Evolutionary conservation across 92 coral and sea anemone species (phyloP).

Genomic region (Zoanthus solanderi): DNA sequence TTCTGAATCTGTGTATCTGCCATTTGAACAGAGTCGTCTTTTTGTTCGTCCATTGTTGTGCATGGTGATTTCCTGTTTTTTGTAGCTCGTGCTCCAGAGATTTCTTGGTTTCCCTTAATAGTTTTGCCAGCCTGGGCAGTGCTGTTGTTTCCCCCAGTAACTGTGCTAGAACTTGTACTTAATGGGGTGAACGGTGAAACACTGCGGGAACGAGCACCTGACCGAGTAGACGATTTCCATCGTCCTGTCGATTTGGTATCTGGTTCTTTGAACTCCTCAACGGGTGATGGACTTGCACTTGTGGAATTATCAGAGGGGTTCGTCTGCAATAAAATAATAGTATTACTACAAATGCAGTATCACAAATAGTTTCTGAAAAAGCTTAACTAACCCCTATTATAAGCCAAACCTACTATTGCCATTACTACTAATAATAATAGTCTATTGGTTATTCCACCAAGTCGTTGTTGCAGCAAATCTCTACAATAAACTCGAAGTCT

Average conservation of each 20-base stretch:
- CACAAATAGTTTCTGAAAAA: no score
- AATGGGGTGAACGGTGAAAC: conserved; percentile 60
- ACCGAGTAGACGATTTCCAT: conserved; percentile 64
- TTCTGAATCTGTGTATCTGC: background rate
- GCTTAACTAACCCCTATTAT: no score
- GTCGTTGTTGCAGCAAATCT: no score
- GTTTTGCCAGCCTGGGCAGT: conserved; percentile 32
- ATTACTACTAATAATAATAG: no score
- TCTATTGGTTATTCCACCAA: no score
- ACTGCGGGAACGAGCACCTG: conserved; percentile 70
- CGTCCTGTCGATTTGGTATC: conserved; percentile 73
- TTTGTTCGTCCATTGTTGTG: conserved; percentile 30
- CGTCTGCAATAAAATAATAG: conserved; percentile 36
- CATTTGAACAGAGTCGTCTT: background rate
- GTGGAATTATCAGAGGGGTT: conserved; percentile 86
- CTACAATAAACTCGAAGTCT: no score
- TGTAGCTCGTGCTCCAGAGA: background rate
- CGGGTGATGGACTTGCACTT: conserved; percentile 91
- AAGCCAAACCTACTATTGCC: no score
- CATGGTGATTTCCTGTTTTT: conserved; percentile 31
- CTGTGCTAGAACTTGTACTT: conserved; percentile 17
- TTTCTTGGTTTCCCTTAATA: conserved; percentile 18
- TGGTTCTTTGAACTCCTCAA: conserved; percentile 92
- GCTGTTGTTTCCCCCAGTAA: conserved; percentile 10
- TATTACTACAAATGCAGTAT: background rate